Percentiles rank a stretch among this genome's conserved stretches.
Conservation (phyloP, 2,888 invertebrate genomes). For the Brachypalpus laphriformis region DNA sequence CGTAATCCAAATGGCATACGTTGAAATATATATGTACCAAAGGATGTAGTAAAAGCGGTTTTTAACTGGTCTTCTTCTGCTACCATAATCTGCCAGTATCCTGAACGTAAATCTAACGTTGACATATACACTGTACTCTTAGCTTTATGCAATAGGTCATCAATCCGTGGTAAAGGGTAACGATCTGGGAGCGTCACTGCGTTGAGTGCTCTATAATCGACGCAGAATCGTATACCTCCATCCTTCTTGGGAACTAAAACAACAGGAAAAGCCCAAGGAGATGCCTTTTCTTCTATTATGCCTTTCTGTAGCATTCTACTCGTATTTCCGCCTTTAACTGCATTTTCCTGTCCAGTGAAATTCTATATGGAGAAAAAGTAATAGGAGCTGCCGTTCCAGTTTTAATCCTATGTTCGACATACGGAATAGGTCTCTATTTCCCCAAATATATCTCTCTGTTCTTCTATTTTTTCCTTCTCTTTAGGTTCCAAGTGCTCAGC, state of each 20-base stretch:
- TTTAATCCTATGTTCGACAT: slow-evolving; percentile 75
- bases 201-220: slow-evolving; percentile 77
- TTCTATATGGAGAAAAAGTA: slow-evolving; percentile 78
- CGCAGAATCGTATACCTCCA: slow-evolving; percentile 75
- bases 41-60: not conserved
- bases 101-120: slow-evolving; percentile 76
- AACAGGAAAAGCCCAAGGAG: slow-evolving; percentile 79
- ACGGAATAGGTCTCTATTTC: not conserved
- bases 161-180: slow-evolving; percentile 73
- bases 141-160: slow-evolving; percentile 76
- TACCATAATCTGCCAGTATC: slow-evolving; percentile 78
- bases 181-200: slow-evolving; percentile 75
- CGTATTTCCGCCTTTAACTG: slow-evolving; percentile 75
- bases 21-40: slow-evolving; percentile 1
- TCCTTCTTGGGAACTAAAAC: slow-evolving; percentile 74
- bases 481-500: not conserved
- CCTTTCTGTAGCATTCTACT: slow-evolving; percentile 77
- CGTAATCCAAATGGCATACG: slow-evolving; percentile 7
- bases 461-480: not conserved
- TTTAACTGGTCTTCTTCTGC: slow-evolving; percentile 69
- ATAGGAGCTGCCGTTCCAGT: slow-evolving; percentile 77
- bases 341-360: slow-evolving; percentile 75
- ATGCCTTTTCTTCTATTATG: slow-evolving; percentile 80
- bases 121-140: slow-evolving; percentile 9
- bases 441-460: not conserved